Evolutionary conservation across 2,888 invertebrate genomes (phyloP), one percentile per base, ranked within the genome.

Genomic region (Malachius bipustulatus): DNA sequence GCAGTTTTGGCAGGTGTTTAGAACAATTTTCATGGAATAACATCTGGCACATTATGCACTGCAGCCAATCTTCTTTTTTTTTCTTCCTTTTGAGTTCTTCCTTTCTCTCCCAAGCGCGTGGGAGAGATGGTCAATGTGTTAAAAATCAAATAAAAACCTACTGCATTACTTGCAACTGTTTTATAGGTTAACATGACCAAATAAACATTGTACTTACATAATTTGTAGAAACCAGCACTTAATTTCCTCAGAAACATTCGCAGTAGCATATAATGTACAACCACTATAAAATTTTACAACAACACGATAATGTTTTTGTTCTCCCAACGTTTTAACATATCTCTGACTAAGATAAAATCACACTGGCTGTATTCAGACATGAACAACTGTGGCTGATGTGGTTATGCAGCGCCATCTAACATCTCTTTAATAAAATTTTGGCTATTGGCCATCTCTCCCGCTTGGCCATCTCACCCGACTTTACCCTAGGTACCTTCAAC

Each of bases 1-100:
- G n/a, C n/a, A n/a, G n/a, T n/a, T n/a, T n/a, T n/a, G n/a, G n/a
- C n/a, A n/a, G n/a, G n/a, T n/a, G n/a, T n/a, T n/a, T n/a, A n/a
- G n/a, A n/a, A n/a, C n/a, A 38, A 29, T 35, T 38, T 40, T 40
- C 38, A 38, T 40, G 38, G 35, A 38, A 40, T 33, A 34, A 40
- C 31, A 11, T 38, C 32, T 34, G 30, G 37, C 40, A 38, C 29
- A 38, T 37, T 26, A 38, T 35, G 29, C 38, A 40, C 26, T 40
- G 29, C 32, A 40, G 38, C 40, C 37, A 40, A 35, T 40, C 39
- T 16, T 37, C 39, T 33, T 15, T 33, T 33, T 39, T 39, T 30
- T 30, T 37, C 9, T 37, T 34, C 37, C 32, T 35, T 11, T 28
- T 8, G 16, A 24, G 30, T 16, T 16, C 24, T 35, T 16, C 12